phyloP scores from a whole-genome alignment of 2,113 vertebrate species.

The Jacana jacana region DNA sequence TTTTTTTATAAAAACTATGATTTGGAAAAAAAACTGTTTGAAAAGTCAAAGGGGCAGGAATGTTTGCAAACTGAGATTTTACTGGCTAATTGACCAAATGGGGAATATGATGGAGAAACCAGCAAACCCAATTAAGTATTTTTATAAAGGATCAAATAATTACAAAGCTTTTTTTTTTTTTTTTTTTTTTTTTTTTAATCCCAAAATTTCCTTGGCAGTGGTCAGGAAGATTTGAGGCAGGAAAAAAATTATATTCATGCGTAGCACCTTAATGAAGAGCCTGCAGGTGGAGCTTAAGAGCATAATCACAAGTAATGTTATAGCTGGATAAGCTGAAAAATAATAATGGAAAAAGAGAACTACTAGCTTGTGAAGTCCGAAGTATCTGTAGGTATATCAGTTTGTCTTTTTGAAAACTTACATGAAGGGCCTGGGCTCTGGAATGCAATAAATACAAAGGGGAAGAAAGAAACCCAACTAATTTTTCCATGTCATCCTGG shows the following conservation, averaged over 20 bases:
- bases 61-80: not conserved
- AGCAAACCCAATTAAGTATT: not conserved
- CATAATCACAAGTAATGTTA: not conserved
- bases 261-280: not conserved
- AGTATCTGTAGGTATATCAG: not conserved
- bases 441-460: not conserved
- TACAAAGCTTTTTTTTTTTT: not conserved
- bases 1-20: not conserved
- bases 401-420: not conserved
- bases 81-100: not conserved
- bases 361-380: not conserved
- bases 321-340: not conserved
- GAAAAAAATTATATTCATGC: not conserved
- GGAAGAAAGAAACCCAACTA: not conserved
- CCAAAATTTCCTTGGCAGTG: not conserved
- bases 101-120: not conserved
- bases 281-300: not conserved
- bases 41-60: not conserved
- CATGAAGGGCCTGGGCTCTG: not conserved
- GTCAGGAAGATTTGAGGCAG: not conserved
- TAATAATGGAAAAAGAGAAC: not conserved
- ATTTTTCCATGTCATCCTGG: not conserved
- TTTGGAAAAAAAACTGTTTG: not conserved
- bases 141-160: not conserved
- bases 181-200: no score